Base-by-base conservation (phyloP, 2,888 invertebrate genomes). In the Macaria liturata region DNA sequence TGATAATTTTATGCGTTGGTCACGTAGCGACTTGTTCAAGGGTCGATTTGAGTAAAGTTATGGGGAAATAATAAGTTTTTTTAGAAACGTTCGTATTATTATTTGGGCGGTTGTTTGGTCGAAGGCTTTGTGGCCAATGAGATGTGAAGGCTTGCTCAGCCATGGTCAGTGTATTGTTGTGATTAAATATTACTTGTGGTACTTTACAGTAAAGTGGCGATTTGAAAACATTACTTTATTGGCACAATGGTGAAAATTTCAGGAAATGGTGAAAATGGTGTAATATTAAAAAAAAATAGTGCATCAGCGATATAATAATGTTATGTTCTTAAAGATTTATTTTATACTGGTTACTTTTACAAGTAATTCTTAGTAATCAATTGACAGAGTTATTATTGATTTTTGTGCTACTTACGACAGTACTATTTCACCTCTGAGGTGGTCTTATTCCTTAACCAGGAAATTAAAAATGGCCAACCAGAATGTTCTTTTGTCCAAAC, bases 401-500 rank as follows among this genome's bases (percentile, higher is more conserved):
- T 37, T 37, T 37, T 37, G 4, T 37, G 4, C 1, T 6, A 6
- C 7, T 37, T 37, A 37, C 34, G 7, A 7, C 20, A 20, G 2
- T 20, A 20, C 20, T 20, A 39, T 50, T 53, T 56, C 37, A 57
- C 20, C 47, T 52, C 42, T n/a, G 67, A 58, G 73, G 77, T 75
- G 55, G 75, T 74, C 74, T 55, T 47, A 51, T 72, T 74, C 74
- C 57, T 48, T 51, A 48, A 40, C 59, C 65, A 66, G 62, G 65
- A 67, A 69, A 71, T 64, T 53, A 51, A 55, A 60, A 65, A 70
- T 65, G 60, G 57, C 55, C 63, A 74, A 75, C 74, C 69, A 71
- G 20, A 67, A 68, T 70, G 68, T 54, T 60, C 63, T 60, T 68
- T 75, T 76, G 78, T 76, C 69, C 66, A 70, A 54, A 50, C 66